Conservation (phyloP, 2,888 invertebrate species). For the Epirrhoe tristata region DNA sequence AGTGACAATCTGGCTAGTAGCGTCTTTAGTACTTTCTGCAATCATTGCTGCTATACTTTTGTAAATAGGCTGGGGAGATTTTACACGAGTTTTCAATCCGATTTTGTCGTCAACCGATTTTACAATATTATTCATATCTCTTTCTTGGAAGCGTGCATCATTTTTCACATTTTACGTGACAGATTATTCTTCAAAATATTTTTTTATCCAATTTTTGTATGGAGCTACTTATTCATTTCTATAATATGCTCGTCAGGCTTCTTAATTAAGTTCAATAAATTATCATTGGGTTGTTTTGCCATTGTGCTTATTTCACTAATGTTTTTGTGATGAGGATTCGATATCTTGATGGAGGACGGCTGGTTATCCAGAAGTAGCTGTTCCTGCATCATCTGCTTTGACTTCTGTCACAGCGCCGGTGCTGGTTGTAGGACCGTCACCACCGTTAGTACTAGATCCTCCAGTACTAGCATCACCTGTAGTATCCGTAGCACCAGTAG, state of each 20-base stretch:
- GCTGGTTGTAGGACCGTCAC: neutral
- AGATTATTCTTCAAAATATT: neutral
- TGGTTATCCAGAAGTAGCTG: slow-evolving; percentile 14
- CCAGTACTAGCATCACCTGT: neutral
- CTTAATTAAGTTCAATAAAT: slow-evolving; percentile 6
- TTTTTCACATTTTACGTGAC: neutral
- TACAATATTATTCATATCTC: neutral
- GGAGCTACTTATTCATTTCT: neutral
- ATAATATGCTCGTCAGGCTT: slow-evolving; percentile 19
- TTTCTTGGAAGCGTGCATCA: neutral
- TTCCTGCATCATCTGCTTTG: neutral
- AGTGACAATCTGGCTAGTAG: neutral
- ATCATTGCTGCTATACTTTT: neutral
- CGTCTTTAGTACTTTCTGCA: neutral
- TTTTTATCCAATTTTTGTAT: neutral
- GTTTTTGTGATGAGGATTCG: slow-evolving; percentile 2
- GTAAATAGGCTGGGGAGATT: neutral
- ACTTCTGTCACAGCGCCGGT: slow-evolving; percentile 1
- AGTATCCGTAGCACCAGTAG: neutral
- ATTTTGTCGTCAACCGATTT: neutral
- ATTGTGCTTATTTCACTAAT: slow-evolving; percentile 10
- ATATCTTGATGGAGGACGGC: neutral
- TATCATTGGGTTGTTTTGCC: slow-evolving; percentile 8
- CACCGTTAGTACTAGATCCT: neutral
- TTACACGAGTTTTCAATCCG: neutral